phyloP scores from a whole-genome alignment of 2,888 invertebrate genomes.

The Baccha elongata region DNA sequence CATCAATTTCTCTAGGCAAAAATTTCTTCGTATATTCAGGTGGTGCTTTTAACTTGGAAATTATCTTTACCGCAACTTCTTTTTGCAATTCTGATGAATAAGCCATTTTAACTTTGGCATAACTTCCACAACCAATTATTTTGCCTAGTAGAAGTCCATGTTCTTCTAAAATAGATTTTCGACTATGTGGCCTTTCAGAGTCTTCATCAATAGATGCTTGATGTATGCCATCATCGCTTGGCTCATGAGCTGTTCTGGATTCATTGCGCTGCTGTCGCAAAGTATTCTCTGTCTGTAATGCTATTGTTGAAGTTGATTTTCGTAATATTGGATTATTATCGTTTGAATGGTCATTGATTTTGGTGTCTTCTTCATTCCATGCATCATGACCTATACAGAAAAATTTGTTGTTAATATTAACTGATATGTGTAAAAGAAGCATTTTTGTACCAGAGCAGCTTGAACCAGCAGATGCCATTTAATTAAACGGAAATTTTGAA shows the following conservation, averaged over 20 bases:
- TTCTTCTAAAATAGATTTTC: constrained; percentile 87
- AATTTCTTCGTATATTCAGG: constrained; percentile 92
- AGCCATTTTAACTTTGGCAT: constrained; percentile 91
- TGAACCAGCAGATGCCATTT: constrained; percentile 34
- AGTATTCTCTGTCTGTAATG: neutral
- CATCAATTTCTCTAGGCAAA: constrained; percentile 91
- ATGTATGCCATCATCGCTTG: constrained; percentile 23
- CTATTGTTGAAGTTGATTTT: constrained; percentile 11
- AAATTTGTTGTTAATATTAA: too few species aligned
- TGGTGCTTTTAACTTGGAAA: constrained; percentile 91
- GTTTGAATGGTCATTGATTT: neutral
- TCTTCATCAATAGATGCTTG: neutral
- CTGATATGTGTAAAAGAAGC: too few species aligned
- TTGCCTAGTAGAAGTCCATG: constrained; percentile 90
- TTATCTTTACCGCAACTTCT: constrained; percentile 91
- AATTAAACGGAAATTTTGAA: constrained; percentile 49
- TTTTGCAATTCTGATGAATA: constrained; percentile 88
- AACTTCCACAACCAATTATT: constrained; percentile 91
- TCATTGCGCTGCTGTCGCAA: neutral
- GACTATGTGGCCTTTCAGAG: constrained; percentile 61
- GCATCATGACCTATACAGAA: constrained; percentile 2
- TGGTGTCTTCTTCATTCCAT: neutral
- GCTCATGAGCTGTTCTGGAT: constrained; percentile 3
- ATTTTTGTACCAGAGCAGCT: neutral
- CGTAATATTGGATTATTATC: neutral